Base-by-base conservation (phyloP, 2,888 invertebrate genomes). In the Chymomyza caudatula region DNA sequence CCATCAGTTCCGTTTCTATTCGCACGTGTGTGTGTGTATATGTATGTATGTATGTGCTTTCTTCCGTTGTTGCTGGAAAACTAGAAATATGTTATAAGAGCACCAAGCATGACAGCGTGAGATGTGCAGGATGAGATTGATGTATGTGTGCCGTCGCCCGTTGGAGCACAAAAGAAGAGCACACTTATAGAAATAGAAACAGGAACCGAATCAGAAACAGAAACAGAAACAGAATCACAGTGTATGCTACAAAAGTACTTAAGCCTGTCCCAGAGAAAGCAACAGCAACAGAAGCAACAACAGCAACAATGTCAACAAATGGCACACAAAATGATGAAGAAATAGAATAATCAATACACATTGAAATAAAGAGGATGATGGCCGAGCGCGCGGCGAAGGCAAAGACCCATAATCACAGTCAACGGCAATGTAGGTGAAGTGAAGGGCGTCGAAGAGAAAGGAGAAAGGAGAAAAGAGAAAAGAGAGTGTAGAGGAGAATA, bases 311-410 rank as follows among this genome's bases (percentile, higher is more conserved):
- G 77, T 73, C 70, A 80, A 77, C 84, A 79, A 77, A 61, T 67
- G 42, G 55, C 65, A 69, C 60, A 43, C 55, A 72, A 29, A 43
- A 49, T 25, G 29, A 65, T 63, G 56, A 70, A 76, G 72, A 81
- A 80, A 81, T 76, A 69, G 73, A 81, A 85, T 78, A 80, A 80
- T 80, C 80, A 78, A 85, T 80, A 78, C 62, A 37, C 29, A 37
- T 37, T 37, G 29, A 37, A 37, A 37, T 13, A 8, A 11, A 37
- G 11, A 37, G 29, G 29, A 37, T n/a, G n/a, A 54, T 15, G 29
- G 25, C 3, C 3, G 25, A 25, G 25, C 3, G 25, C n/a, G 58
- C 55, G 52, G 43, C 43, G 11, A 44, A 3, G 37, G 43, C 43
- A 13, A 37, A 37, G 29, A 37, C 29, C 11, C 11, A 1, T 0